Evolutionary conservation across 2,888 invertebrate genomes (phyloP).

Genomic region (Melanophora roralis): DNA sequence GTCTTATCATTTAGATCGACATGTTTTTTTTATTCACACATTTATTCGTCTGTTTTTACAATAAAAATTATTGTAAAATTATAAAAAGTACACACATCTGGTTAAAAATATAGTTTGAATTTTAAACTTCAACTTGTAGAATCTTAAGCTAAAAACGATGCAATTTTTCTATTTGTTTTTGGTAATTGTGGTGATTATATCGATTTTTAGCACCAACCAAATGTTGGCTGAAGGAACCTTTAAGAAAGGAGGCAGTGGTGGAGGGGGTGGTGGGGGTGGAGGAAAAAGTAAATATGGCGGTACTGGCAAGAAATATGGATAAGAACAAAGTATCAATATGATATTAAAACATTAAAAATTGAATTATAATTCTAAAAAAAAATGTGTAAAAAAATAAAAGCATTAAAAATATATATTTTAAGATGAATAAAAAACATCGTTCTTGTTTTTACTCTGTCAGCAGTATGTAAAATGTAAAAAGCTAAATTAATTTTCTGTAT

Average conservation of each 20-base stretch:
- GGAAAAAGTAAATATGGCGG: constrained; percentile 50
- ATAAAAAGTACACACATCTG: constrained; percentile 22
- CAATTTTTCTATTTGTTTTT: constrained; percentile 42
- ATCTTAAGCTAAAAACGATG: constrained; percentile 33
- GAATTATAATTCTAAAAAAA: neutral
- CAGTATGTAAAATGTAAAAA: too few species aligned
- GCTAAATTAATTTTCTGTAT: too few species aligned
- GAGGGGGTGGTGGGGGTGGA: neutral
- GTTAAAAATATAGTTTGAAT: constrained; percentile 9
- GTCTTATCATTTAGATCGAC: too few species aligned
- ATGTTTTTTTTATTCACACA: too few species aligned
- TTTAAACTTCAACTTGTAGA: constrained; percentile 1
- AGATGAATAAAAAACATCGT: too few species aligned
- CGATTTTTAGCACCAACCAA: constrained; percentile 34
- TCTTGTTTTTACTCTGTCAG: too few species aligned
- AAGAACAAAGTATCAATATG: neutral
- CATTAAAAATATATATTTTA: too few species aligned
- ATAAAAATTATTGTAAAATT: neutral
- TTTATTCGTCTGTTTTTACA: too few species aligned
- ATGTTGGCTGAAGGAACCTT: constrained; percentile 50
- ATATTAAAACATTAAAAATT: neutral
- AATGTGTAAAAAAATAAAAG: neutral
- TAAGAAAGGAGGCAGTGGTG: constrained; percentile 27
- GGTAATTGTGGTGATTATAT: constrained; percentile 25
- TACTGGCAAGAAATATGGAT: constrained; percentile 37